Conservation (phyloP, 1,140 invertebrate genomes). For the Aphis craccivora region DNA sequence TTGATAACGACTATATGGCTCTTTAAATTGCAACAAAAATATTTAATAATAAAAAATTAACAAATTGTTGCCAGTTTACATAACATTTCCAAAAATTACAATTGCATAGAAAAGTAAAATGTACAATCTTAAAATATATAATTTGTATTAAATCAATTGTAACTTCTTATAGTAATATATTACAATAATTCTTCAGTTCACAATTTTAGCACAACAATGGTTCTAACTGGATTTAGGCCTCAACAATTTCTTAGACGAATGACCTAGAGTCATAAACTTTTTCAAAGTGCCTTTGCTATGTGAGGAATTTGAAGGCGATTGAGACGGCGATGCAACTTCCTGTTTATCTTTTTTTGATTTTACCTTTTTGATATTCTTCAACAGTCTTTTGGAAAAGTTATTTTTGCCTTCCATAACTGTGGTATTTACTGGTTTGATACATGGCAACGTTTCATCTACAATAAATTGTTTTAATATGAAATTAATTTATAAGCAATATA, state of each 20-base stretch:
- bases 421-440: background rate
- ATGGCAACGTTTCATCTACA: constrained; percentile 52
- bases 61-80: background rate
- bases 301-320: constrained; percentile 39
- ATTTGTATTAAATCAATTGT: background rate
- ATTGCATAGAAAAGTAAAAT: background rate
- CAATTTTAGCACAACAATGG: background rate
- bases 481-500: background rate
- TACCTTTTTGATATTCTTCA: constrained; percentile 56
- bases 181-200: background rate
- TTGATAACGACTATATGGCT: background rate
- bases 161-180: background rate
- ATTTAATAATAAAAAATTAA: constrained; percentile 8
- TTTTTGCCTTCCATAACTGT: constrained; percentile 25
- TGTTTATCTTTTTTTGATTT: constrained; percentile 56
- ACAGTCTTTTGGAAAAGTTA: constrained; percentile 48
- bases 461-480: background rate
- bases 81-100: background rate
- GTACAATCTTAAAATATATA: background rate
- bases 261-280: constrained; percentile 55
- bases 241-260: constrained; percentile 47
- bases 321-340: background rate
- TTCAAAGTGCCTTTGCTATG: constrained; percentile 52
- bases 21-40: background rate
- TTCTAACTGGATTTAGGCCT: constrained; percentile 48